Conservation (phyloP, 53 echinoderm and acorn worm genomes). For the Zoroaster sp. region DNA sequence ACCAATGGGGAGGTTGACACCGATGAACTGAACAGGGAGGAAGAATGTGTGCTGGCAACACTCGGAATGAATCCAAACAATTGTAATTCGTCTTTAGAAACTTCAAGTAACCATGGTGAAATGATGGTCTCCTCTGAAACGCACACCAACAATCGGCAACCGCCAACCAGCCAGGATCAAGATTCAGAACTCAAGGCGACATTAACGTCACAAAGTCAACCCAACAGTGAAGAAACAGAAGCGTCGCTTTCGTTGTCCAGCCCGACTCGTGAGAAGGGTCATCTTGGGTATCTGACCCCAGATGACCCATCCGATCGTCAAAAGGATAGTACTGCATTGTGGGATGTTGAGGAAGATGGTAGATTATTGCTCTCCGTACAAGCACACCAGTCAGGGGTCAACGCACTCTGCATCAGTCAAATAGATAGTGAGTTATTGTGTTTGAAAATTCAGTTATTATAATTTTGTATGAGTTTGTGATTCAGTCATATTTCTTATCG, state of each 20-base stretch:
- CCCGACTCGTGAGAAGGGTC: not conserved
- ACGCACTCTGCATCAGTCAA: conserved; percentile 20
- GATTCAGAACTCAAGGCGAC: not conserved
- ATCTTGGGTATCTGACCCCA: not conserved
- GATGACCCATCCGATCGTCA: not conserved
- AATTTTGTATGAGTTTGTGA: too few relatives aligned
- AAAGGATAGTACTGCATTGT: not conserved
- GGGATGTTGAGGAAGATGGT: not conserved
- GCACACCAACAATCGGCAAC: not conserved
- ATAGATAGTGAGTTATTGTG: conserved; percentile 12
- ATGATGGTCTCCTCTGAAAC: not conserved
- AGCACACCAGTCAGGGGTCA: conserved; percentile 57
- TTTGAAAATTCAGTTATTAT: too few relatives aligned
- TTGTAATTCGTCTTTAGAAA: not conserved
- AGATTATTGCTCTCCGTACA: not conserved
- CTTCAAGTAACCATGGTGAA: not conserved
- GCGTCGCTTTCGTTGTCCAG: not conserved
- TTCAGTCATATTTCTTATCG: too few relatives aligned
- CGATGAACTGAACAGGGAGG: not conserved
- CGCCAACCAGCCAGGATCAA: not conserved
- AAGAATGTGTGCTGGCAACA: not conserved
- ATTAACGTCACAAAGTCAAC: not conserved
- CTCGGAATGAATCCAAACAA: not conserved
- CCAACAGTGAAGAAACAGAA: not conserved
- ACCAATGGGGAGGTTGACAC: not conserved